Evolutionary conservation across 2,888 invertebrate species (phyloP), one percentile per base, ranked within the genome.

Genomic region (Saturnia japonica): DNA sequence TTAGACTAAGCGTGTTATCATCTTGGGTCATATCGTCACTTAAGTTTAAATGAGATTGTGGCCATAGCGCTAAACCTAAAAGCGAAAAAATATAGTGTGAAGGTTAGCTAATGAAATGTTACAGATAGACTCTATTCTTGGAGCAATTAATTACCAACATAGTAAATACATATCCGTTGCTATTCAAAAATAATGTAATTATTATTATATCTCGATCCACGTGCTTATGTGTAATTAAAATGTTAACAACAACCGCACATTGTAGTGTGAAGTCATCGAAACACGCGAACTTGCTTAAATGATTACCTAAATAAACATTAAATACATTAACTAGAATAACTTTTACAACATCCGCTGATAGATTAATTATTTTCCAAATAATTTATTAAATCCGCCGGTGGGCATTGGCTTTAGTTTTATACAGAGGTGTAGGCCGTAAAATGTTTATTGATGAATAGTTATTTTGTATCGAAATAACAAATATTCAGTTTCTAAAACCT

Each of bases 261-360:
- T 60, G 14, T 60, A 60, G 57, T 60, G 16, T 28, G 57, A 28
- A 60, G 57, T 40, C 64, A 64, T 64, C 40, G 22, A 12, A 42
- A 51, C 70, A 70, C 70, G 70, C 70, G 70, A 70, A n/a, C 57
- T 60, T 40, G 28, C 60, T 16, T 47, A 69, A 47, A 62, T 45
- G 62, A 28, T 69, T 43, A 43, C 68, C 60, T 4, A 22, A 28
- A 64, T 66, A 40, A 51, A 51, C 9, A 70, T 66, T 66, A 62
- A 34, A 69, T 14, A 51, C 64, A 64, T 64, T 40, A n/a, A 34
- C 64, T 40, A 64, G 34, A 40, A 64, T 64, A 40, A 64, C 64
- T 64, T 34, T 40, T 64, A 40, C 64, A 40, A 40, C 64, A 64
- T 64, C 64, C 64, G 64, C 64, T 40, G n/a, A 40, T 34, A n/a